phyloP scores from a whole-genome alignment of 2,888 invertebrate species.

The Pseudoips prasinana region DNA sequence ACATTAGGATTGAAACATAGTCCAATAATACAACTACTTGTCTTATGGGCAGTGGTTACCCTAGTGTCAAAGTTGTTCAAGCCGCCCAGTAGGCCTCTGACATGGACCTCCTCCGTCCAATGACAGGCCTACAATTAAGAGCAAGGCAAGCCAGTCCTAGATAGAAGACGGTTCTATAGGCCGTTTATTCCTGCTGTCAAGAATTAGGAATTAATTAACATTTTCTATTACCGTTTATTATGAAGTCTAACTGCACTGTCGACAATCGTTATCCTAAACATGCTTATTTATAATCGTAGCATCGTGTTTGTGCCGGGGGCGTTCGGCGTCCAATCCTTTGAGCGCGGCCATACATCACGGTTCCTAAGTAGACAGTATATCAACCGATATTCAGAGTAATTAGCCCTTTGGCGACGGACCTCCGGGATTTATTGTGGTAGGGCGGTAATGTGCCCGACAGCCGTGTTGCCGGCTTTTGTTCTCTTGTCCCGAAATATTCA shows the following conservation, averaged over 20 bases:
- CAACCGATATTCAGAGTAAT: constrained; percentile 78
- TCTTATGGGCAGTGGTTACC: too few species aligned
- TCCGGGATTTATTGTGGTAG: constrained; percentile 77
- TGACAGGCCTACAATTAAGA: too few species aligned
- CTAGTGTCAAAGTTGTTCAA: too few species aligned
- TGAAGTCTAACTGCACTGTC: constrained; percentile 41
- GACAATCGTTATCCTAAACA: constrained; percentile 74
- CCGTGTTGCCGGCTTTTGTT: constrained; percentile 77
- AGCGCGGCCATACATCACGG: constrained; percentile 74
- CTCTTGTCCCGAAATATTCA: constrained; percentile 64
- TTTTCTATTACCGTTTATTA: constrained; percentile 32
- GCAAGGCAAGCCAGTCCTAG: too few species aligned
- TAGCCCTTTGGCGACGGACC: constrained; percentile 79
- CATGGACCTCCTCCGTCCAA: too few species aligned
- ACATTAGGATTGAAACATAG: too few species aligned
- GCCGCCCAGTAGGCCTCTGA: too few species aligned
- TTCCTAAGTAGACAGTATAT: constrained; percentile 81
- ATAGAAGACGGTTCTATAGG: too few species aligned
- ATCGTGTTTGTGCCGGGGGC: constrained; percentile 55
- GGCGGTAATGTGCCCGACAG: constrained; percentile 78
- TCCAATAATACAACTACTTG: too few species aligned
- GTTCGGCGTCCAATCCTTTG: constrained; percentile 76
- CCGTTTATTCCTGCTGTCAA: too few species aligned
- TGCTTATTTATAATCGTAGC: constrained; percentile 74
- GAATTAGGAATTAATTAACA: constrained; percentile 1